Percentiles rank a stretch among this genome's conserved stretches.
phyloP scores from a whole-genome alignment of 2,888 invertebrate species.

The Heteropelma amictum region DNA sequence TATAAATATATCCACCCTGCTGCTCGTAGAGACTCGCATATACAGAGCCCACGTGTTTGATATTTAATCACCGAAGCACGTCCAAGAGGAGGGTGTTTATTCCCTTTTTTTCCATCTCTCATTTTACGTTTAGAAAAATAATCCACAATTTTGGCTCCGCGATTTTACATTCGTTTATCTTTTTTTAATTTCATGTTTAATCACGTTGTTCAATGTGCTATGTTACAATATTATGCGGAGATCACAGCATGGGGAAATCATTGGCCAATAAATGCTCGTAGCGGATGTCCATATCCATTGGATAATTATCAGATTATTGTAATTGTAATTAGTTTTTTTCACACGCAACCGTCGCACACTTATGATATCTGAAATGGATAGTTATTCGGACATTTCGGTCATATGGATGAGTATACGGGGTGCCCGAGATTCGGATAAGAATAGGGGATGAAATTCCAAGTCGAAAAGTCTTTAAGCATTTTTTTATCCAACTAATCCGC shows the following conservation, averaged over 20 bases:
- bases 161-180: neutral
- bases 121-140: slow-evolving; percentile 1
- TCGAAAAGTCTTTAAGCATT: too few relatives aligned
- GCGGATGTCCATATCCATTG: slow-evolving; percentile 63
- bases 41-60: slow-evolving; percentile 66
- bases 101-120: slow-evolving; percentile 10
- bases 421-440: too few relatives aligned
- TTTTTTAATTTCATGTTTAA: slow-evolving; percentile 36
- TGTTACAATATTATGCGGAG: slow-evolving; percentile 67
- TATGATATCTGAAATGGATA: slow-evolving; percentile 29
- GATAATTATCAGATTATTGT: slow-evolving; percentile 52
- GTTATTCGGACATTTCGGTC: too few relatives aligned
- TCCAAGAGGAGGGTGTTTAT: slow-evolving; percentile 35
- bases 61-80: slow-evolving; percentile 71
- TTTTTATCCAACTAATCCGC: too few relatives aligned
- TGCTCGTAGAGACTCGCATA: slow-evolving; percentile 24
- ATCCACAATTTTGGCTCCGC: slow-evolving; percentile 30
- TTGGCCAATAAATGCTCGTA: slow-evolving; percentile 73
- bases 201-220: slow-evolving; percentile 57
- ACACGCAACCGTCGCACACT: slow-evolving; percentile 15
- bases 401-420: too few relatives aligned
- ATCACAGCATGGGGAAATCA: slow-evolving; percentile 71
- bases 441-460: too few relatives aligned
- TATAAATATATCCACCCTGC: slow-evolving; percentile 31
- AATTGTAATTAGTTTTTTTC: slow-evolving; percentile 9